Conservation (phyloP, 2,888 invertebrate genomes). For the Eristalis arbustorum region DNA sequence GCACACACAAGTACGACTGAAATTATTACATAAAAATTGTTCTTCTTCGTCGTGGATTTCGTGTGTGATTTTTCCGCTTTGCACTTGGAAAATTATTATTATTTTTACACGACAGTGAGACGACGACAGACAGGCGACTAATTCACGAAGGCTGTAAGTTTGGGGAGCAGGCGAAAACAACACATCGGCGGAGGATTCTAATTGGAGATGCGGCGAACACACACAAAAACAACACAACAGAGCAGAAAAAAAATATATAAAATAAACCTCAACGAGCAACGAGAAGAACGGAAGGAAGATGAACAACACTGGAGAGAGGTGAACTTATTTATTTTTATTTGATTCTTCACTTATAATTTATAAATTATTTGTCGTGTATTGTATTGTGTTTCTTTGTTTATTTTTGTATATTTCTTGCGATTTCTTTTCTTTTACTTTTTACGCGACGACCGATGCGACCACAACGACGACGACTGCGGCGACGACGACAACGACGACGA, state of each 20-base stretch:
- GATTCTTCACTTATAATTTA: constrained; percentile 40
- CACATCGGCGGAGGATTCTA: constrained; percentile 67
- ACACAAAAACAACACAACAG: constrained; percentile 1
- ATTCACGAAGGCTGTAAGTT: constrained; percentile 55
- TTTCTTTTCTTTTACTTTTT: constrained; percentile 32
- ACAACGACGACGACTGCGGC: constrained; percentile 59
- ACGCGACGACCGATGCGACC: constrained; percentile 66
- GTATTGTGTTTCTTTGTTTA: constrained; percentile 34
- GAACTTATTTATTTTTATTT: constrained; percentile 50
- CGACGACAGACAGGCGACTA: constrained; percentile 62
- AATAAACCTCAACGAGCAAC: constrained; percentile 40
- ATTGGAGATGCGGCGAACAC: constrained; percentile 55
- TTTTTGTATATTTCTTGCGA: constrained; percentile 36
- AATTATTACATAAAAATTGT: constrained; percentile 64
- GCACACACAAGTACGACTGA: constrained; percentile 20
- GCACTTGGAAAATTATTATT: constrained; percentile 44
- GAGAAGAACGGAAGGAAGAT: constrained; percentile 40
- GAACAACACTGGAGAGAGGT: constrained; percentile 39
- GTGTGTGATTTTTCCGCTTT: constrained; percentile 26
- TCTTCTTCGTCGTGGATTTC: neutral
- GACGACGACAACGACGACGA: constrained; percentile 35
- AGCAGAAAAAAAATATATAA: constrained; percentile 25
- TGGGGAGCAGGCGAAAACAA: constrained; percentile 63
- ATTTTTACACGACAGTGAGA: constrained; percentile 57
- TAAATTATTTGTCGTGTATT: constrained; percentile 27